Conservation (phyloP, 2,797 vertebrate genomes). For the Nannoperca australis region DNA sequence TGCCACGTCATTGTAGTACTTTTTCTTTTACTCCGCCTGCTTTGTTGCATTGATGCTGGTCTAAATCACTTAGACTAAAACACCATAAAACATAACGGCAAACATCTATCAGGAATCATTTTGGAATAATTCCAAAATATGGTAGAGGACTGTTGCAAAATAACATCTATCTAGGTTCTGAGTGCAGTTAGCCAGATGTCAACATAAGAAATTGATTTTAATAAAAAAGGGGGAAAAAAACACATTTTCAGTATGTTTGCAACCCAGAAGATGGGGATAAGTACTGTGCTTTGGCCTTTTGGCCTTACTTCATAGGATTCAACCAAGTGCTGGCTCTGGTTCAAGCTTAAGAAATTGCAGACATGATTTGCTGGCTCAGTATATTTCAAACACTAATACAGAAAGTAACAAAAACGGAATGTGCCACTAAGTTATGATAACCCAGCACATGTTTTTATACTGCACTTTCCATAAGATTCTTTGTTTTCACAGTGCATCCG, state of each 20-base stretch:
- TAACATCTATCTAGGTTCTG: conserved; percentile 6
- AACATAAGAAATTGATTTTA: background rate
- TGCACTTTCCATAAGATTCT: conserved; percentile 2
- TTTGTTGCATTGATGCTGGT: conserved; percentile 9
- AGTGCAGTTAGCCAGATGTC: conserved; percentile 19
- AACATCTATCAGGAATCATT: conserved; percentile 5
- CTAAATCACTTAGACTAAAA: conserved; percentile 5
- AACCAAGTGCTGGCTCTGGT: background rate
- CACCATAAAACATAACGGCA: background rate
- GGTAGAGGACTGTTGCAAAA: conserved; percentile 3
- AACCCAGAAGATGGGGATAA: background rate
- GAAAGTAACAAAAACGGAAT: background rate
- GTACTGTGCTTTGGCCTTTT: background rate
- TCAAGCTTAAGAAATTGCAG: background rate
- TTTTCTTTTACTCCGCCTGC: background rate
- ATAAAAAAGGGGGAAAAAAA: background rate
- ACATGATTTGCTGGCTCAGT: conserved; percentile 4
- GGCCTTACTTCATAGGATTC: conserved; percentile 2
- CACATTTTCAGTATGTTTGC: background rate
- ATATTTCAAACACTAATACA: conserved; percentile 2
- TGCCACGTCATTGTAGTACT: background rate
- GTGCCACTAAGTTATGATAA: conserved; percentile 4
- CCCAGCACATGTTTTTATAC: conserved; percentile 14
- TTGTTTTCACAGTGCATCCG: background rate
- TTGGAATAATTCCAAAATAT: conserved; percentile 20